Conservation (phyloP, 53 echinoderm and acorn worm species). For the Astropecten irregularis region DNA sequence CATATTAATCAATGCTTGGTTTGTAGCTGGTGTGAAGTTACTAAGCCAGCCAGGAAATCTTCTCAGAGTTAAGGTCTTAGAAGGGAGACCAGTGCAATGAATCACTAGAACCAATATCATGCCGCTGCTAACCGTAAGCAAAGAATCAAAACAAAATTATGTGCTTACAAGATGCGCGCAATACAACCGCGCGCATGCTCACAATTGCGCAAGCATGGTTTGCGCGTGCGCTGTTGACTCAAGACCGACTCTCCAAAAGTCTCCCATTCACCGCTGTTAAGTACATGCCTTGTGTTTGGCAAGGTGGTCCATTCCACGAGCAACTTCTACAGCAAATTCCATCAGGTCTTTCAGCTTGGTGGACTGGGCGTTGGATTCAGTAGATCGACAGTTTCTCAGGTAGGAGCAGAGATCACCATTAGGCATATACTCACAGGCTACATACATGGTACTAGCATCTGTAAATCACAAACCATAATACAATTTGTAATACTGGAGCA, state of each 20-base stretch:
- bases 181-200: no score
- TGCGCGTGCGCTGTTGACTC: no score
- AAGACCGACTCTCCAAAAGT: no score
- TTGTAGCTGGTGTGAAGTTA: background rate
- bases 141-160: background rate
- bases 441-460: slow-evolving; percentile 37
- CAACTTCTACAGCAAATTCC: slow-evolving; percentile 45
- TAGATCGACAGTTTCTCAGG: slow-evolving; percentile 36
- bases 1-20: background rate
- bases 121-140: background rate
- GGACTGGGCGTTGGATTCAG: background rate
- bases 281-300: slow-evolving; percentile 13
- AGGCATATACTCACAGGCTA: slow-evolving; percentile 42
- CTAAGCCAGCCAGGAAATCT: background rate
- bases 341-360: slow-evolving; percentile 33
- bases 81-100: background rate
- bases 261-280: background rate
- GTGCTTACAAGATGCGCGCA: background rate
- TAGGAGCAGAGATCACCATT: slow-evolving; percentile 47
- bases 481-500: no score
- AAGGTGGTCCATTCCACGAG: slow-evolving; percentile 52
- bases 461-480: background rate
- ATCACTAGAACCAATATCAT: background rate
- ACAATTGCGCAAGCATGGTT: no score
- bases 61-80: background rate